Conservation (phyloP, 2,113 vertebrate genomes). For the Columba janthina region DNA sequence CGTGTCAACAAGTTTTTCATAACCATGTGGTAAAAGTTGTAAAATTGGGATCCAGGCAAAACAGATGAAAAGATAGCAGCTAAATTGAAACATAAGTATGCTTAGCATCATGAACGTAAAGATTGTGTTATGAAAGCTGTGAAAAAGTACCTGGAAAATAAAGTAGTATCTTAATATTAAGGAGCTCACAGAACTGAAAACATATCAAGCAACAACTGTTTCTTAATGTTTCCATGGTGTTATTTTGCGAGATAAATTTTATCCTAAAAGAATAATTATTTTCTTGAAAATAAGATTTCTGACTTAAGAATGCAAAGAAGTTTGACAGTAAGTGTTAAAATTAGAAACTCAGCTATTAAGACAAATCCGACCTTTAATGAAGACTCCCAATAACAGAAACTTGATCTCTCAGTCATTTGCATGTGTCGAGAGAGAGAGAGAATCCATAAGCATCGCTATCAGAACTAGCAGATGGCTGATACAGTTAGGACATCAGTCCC, state of each 20-base stretch:
- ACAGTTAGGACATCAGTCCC: neutral
- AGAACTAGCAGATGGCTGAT: slow-evolving; percentile 33
- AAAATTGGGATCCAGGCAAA: neutral
- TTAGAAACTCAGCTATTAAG: neutral
- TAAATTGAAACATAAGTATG: neutral
- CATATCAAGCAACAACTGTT: neutral
- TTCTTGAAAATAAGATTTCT: neutral
- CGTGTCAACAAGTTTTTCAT: neutral
- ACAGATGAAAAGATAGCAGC: neutral
- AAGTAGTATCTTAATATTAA: neutral
- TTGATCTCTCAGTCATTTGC: neutral
- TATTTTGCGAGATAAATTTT: neutral
- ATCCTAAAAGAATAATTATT: neutral
- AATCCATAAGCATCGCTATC: neutral
- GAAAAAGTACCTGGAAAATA: neutral
- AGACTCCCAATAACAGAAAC: neutral
- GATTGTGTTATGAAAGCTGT: neutral
- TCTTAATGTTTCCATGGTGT: neutral
- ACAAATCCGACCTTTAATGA: neutral
- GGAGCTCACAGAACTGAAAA: neutral
- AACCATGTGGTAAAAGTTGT: neutral
- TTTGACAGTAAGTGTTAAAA: neutral
- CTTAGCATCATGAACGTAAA: accelerated
- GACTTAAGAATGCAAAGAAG: neutral
- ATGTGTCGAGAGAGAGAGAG: neutral